Base-by-base conservation (phyloP, 2,797 vertebrate genomes). In the Xiphophorus birchmanni region DNA sequence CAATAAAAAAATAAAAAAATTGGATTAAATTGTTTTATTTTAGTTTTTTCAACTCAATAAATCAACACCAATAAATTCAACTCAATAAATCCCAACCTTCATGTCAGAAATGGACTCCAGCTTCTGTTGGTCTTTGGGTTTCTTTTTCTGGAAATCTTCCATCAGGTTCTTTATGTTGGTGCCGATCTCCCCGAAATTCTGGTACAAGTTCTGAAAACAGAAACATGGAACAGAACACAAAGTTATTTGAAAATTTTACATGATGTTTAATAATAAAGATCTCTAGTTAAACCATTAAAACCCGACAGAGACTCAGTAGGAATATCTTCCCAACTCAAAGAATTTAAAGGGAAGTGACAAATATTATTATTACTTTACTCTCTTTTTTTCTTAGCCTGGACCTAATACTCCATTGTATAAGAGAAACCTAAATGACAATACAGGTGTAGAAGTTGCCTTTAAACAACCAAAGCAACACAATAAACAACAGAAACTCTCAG, bases 111-210 rank as follows among this genome's bases (percentile, higher is more conserved):
- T 99, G 80, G 98, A 99, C 85, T 99, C 98, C 83, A 99, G 94
- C 84, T 96, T 99, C 95, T 99, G 97, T 76, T 99, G 97, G 42
- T 92, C 98, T 90, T 99, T 99, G 0, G 98, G 98, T 60, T 95
- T 98, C 91, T 96, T 98, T 95, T 96, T 98, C 94, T 99, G 98
- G 86, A 99, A 99, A 84, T 99, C 98, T 84, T 99, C 98, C 98
- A 99, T 99, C 67, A 99, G 95, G 87, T 98, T 99, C 94, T 98
- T 99, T 87, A 99, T 99, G 93, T 99, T 99, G 81, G 97, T 98
- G 86, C 98, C 98, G 1, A 99, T 99, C 86, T 99, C 98, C 0
- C 98, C 98, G 0, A 99, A 99, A 94, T 99, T 99, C 92, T 99
- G 93, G 92, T 99, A 99, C 96, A 99, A 95, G 92, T 99, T 99